A percentile compares a stretch with the other conserved stretches of the same genome.
These are phyloP conservation scores for Neogale vison DNA, from an alignment of 2,113 vertebrate genomes.

Conservation along the genomic window DNA sequence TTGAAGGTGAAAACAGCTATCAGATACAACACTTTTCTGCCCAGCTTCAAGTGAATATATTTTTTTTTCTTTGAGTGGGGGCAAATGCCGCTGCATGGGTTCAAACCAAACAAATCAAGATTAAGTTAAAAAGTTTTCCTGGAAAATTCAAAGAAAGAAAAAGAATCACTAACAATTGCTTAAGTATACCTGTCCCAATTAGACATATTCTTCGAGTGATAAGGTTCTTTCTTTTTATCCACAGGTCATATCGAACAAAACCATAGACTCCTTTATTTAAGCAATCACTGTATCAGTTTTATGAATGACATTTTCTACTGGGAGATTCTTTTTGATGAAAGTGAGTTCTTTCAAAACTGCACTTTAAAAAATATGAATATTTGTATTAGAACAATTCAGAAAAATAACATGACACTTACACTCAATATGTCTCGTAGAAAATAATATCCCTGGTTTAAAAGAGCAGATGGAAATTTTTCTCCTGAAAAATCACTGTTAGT, in stretches of 20 bases:
- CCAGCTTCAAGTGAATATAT: neutral
- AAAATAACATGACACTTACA: neutral
- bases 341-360: neutral
- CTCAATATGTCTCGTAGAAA: neutral
- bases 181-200: neutral
- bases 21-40: neutral
- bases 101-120: constrained; percentile 47
- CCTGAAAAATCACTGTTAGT: neutral
- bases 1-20: neutral
- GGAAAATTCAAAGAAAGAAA: neutral
- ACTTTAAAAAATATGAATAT: neutral
- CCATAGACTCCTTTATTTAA: neutral
- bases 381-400: neutral
- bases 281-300: neutral
- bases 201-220: neutral
- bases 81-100: neutral
- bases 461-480: constrained; percentile 28
- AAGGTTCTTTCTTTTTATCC: constrained; percentile 28
- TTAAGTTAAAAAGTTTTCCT: neutral
- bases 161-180: neutral
- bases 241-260: neutral
- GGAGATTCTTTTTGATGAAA: neutral
- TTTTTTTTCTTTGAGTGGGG: neutral
- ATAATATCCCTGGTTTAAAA: neutral
- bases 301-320: neutral